These are phyloP conservation scores for Percina caprodes DNA, from an alignment of 2,113 vertebrate genomes.

Conservation along the genomic window DNA sequence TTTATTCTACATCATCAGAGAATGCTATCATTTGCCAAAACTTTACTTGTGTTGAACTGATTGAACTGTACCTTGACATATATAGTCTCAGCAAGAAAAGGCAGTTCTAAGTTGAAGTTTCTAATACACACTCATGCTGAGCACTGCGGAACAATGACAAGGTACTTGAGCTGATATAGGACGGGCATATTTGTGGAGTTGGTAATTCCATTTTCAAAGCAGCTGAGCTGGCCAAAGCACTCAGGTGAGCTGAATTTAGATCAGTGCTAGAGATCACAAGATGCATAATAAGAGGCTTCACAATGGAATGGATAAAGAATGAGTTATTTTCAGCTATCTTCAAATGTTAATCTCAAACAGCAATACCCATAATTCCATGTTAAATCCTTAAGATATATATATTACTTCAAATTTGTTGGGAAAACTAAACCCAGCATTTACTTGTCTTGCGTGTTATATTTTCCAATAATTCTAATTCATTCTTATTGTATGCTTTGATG, in stretches of 20 bases:
- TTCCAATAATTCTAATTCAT: background rate
- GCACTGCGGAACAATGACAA: slow-evolving; percentile 39
- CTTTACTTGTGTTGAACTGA: background rate
- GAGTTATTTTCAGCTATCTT: background rate
- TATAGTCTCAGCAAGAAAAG: slow-evolving; percentile 11
- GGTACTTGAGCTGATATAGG: slow-evolving; percentile 23
- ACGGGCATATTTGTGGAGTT: slow-evolving; percentile 17
- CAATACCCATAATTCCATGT: background rate
- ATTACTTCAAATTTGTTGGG: background rate
- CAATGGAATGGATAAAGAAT: background rate
- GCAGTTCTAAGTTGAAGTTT: slow-evolving; percentile 6
- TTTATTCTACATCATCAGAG: background rate
- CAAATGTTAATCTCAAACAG: slow-evolving; percentile 10
- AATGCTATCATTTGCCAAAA: slow-evolving; percentile 4
- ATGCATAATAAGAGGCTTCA: slow-evolving; percentile 1
- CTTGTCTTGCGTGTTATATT: background rate
- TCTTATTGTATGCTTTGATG: background rate
- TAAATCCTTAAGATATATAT: background rate
- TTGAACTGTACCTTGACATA: background rate
- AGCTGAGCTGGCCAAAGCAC: slow-evolving; percentile 6
- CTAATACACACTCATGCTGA: background rate
- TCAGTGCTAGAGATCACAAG: slow-evolving; percentile 10
- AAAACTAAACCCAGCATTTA: background rate
- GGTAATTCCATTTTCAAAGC: slow-evolving; percentile 25
- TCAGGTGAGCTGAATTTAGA: slow-evolving; percentile 49